Percentiles rank a stretch among this genome's conserved stretches.
These are phyloP conservation scores for Thaleichthys pacificus DNA, from an alignment of 2,797 vertebrate species.

Conservation along the genomic window DNA sequence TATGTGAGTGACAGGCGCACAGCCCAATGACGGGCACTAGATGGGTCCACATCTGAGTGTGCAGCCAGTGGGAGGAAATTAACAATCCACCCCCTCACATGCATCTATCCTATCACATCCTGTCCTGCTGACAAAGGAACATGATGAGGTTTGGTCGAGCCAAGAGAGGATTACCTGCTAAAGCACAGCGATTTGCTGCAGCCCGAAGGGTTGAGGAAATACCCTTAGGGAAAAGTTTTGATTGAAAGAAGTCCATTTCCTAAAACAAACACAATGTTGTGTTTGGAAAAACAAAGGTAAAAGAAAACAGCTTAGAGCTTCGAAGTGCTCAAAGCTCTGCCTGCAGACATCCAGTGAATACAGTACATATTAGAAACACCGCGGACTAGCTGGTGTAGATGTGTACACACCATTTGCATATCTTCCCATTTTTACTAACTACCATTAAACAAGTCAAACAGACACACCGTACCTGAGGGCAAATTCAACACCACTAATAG, in stretches of 20 bases:
- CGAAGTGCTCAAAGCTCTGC: not conserved
- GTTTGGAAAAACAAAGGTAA: not conserved
- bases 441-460: not conserved
- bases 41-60: conserved; percentile 33
- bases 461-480: not conserved
- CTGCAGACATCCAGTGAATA: not conserved
- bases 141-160: not conserved
- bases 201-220: not conserved
- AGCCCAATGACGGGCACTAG: conserved; percentile 60
- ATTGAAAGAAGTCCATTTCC: not conserved
- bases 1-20: conserved; percentile 51
- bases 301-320: too few species aligned
- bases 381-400: conserved; percentile 13
- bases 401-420: conserved; percentile 57
- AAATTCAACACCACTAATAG: not conserved
- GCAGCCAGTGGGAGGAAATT: conserved; percentile 19
- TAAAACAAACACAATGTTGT: not conserved
- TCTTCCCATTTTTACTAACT: conserved; percentile 4
- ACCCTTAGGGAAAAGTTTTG: not conserved
- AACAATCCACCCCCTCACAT: not conserved
- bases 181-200: not conserved
- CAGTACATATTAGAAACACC: not conserved
- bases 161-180: not conserved
- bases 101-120: not conserved
- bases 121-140: not conserved